Base-by-base conservation (phyloP, 2,113 vertebrate species). In the Cairina moschata region DNA sequence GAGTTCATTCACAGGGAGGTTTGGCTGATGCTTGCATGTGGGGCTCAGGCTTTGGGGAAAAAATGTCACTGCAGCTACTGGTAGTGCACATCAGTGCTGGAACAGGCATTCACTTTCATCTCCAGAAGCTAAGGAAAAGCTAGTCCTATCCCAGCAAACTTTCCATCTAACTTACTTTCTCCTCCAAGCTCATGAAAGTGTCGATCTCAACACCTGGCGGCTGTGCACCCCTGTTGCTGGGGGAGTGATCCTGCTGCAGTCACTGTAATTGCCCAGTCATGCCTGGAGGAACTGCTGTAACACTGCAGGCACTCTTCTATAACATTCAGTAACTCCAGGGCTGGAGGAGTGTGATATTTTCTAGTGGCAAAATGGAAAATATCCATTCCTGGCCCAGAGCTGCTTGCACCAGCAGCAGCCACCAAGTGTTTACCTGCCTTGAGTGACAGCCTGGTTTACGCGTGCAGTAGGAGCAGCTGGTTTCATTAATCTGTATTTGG, bases 401-500 rank as follows among this genome's bases (percentile, higher is more conserved):
- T 56, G 68, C 38, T 80, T 44, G 34, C 17, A 74, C 34, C 62
- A 84, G 44, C 31, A 62, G n/a, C 20, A 44, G 21, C 44, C 68
- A 46, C 1, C 1, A 52, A 56, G 15, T 0, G 0, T 71, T 83
- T 2, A 4, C 31, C 23, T 71, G n/a, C 38, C 46, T 60, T 52
- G 67, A 82, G 36, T 1, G 4, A 60, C 65, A 66, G 50, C 25
- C 13, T 63, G 20, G 67, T 93, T 71, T 71, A 63, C 73, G 40
- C 3, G 3, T 79, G 66, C 44, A 36, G 13, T 21, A 23, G 63
- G 59, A 93, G 28, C 84, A 92, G 77, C 69, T 91, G 86, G 21
- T 21, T 93, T 94, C 88, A 40, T 90, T 69, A 72, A 90, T 72
- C 60, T 75, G 0, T 26, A 29, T 75, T 90, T 90, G 88, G 88